Percentiles rank a stretch among this genome's conserved stretches.
Evolutionary conservation across 23 tunicate genomes (phyloP).

Genomic region (Diplosoma virens): DNA sequence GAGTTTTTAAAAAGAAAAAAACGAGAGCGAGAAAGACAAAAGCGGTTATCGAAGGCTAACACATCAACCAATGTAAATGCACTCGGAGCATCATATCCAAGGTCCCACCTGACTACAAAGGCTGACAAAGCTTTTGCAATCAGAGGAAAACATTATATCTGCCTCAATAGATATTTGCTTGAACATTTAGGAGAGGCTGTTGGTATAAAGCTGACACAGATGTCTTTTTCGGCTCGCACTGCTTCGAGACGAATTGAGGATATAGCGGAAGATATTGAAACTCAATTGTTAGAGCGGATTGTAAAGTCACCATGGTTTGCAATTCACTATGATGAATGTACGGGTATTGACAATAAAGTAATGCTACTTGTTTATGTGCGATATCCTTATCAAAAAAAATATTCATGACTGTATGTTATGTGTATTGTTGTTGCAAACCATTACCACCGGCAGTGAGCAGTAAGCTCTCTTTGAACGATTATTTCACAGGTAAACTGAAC

Average conservation of each 20-base stretch:
- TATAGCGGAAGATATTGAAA: neutral
- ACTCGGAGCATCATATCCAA: neutral
- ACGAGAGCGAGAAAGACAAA: neutral
- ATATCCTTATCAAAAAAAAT: too few species aligned
- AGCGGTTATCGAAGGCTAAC: neutral
- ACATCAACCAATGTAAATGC: neutral
- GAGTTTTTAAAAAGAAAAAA: neutral
- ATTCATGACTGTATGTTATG: too few species aligned
- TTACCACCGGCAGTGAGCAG: too few species aligned
- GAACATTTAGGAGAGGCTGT: neutral
- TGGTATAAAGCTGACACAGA: neutral
- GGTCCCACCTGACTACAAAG: neutral
- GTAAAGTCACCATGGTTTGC: neutral
- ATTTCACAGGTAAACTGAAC: too few species aligned
- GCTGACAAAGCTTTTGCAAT: constrained; percentile 2
- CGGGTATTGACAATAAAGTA: neutral
- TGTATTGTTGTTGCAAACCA: too few species aligned
- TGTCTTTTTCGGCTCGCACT: neutral
- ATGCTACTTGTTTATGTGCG: neutral
- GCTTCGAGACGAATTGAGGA: neutral
- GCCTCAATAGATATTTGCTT: neutral
- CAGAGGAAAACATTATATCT: neutral
- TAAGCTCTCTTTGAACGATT: too few species aligned
- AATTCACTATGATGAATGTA: neutral
- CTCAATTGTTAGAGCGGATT: constrained; percentile 4